These are phyloP conservation scores for Myotis findleyi DNA, from an alignment of 2,797 vertebrate genomes.

Conservation along the genomic window DNA sequence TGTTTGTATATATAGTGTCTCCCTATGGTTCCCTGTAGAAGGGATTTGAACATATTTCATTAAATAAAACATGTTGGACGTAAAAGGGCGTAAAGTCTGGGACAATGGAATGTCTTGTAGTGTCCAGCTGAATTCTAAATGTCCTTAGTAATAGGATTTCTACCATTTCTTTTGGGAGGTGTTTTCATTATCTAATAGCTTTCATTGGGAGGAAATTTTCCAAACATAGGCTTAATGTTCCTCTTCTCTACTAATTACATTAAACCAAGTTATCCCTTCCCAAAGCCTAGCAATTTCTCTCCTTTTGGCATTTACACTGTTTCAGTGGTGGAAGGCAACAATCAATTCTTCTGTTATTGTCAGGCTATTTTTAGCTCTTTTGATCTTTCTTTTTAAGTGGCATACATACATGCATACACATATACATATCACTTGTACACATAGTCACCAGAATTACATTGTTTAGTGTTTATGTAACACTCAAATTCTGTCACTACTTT, in stretches of 20 bases:
- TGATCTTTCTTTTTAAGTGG: constrained; percentile 51
- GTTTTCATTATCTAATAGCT: constrained; percentile 68
- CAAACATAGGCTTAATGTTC: constrained; percentile 47
- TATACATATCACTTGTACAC: neutral
- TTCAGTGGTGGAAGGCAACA: constrained; percentile 1
- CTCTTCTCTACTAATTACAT: constrained; percentile 58
- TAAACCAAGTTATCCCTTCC: constrained; percentile 47
- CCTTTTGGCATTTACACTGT: neutral
- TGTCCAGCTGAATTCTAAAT: constrained; percentile 11
- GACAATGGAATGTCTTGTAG: neutral
- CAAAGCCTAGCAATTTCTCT: neutral
- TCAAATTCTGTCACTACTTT: neutral
- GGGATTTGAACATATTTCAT: constrained; percentile 23
- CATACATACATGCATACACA: neutral
- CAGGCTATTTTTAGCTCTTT: constrained; percentile 49
- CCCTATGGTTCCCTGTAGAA: neutral
- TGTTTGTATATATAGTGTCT: neutral
- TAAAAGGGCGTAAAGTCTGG: neutral
- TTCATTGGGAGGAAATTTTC: constrained; percentile 66
- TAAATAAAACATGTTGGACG: constrained; percentile 22
- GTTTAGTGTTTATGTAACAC: neutral
- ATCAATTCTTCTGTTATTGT: constrained; percentile 41
- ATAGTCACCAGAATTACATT: neutral
- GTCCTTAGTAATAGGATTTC: constrained; percentile 10
- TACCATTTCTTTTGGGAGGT: constrained; percentile 53